These are phyloP conservation scores for Peromyscus leucopus DNA, from an alignment of 2,113 vertebrate genomes.

Conservation along the genomic window DNA sequence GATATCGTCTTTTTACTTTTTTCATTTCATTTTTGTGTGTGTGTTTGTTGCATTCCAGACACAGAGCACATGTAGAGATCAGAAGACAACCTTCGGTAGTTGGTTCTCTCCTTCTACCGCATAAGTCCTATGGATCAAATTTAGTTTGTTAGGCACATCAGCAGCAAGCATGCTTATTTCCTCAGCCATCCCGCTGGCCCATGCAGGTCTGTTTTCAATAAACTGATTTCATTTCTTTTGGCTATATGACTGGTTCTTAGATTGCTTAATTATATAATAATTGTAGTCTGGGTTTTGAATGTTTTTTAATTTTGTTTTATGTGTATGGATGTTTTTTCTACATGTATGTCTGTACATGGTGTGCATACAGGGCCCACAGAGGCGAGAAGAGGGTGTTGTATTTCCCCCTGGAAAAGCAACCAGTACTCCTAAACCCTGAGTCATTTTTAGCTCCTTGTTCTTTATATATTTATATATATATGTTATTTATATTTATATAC, in stretches of 20 bases:
- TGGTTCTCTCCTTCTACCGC: background rate
- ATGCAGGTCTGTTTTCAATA: background rate
- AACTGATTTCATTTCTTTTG: background rate
- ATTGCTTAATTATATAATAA: background rate
- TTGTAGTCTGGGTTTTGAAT: background rate
- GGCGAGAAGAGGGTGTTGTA: background rate
- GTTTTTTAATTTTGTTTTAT: background rate
- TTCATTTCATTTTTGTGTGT: background rate
- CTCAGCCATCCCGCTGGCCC: background rate
- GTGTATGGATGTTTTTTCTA: background rate
- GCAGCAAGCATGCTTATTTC: too few species aligned
- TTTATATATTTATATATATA: background rate
- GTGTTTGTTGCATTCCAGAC: background rate
- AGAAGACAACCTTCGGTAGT: background rate
- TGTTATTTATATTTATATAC: background rate
- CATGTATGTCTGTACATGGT: background rate
- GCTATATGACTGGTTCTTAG: too few species aligned
- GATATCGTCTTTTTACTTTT: background rate
- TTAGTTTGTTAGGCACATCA: too few species aligned
- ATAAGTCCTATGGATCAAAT: background rate
- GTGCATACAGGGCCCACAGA: background rate
- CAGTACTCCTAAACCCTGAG: background rate
- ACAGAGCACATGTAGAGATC: background rate
- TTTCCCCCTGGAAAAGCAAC: background rate
- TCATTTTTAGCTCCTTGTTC: too few species aligned